phyloP scores from a whole-genome alignment of 2,113 vertebrate species.

The Onychorhynchus coronatus region DNA sequence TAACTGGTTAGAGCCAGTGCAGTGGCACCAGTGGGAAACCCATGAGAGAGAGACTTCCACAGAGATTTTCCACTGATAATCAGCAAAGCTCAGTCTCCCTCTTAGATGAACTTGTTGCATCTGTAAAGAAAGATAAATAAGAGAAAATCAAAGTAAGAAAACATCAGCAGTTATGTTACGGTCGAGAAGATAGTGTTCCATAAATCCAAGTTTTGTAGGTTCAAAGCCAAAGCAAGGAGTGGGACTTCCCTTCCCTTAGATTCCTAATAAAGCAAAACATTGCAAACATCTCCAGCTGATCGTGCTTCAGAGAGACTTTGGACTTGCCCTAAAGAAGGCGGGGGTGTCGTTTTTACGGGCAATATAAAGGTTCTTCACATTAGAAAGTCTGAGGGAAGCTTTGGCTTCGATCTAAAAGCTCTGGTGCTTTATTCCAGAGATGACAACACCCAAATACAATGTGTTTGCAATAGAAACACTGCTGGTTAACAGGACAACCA shows the following conservation, averaged over 20 bases:
- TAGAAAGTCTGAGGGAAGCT: slow-evolving; percentile 1
- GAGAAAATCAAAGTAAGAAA: background rate
- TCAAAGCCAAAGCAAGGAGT: background rate
- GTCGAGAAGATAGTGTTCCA: background rate
- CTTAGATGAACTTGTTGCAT: background rate
- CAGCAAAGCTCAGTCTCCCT: background rate
- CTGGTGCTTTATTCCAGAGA: slow-evolving; percentile 13
- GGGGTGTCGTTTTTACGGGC: background rate
- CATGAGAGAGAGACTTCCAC: background rate
- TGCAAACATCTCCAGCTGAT: background rate
- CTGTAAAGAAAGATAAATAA: background rate
- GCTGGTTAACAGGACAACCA: background rate
- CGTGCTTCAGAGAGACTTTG: background rate
- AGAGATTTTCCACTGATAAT: background rate
- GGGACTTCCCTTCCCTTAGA: background rate
- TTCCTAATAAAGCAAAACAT: background rate
- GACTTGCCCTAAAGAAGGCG: background rate
- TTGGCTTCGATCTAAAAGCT: background rate
- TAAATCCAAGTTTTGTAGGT: background rate
- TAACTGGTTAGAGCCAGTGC: background rate
- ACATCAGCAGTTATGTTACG: background rate
- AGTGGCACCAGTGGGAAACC: background rate
- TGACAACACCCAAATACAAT: slow-evolving; percentile 51
- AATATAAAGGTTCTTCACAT: background rate
- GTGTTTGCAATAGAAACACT: slow-evolving; percentile 47